Base-by-base conservation (phyloP, 2,888 invertebrate species). In the Hyalella azteca region DNA sequence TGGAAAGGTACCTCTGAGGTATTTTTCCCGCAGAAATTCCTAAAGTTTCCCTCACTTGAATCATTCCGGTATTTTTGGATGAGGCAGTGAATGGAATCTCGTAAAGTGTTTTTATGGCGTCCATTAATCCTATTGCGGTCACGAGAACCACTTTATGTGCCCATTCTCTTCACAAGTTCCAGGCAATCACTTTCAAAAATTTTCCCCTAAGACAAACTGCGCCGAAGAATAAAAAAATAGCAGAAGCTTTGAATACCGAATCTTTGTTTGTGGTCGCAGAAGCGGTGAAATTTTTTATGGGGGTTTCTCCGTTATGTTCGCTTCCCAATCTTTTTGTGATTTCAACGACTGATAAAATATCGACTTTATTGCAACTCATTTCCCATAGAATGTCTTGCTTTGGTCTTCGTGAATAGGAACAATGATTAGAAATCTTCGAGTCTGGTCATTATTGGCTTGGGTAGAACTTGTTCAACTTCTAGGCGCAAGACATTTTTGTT, bases 41-140 rank as follows among this genome's bases (percentile, higher is more conserved):
- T 36, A 29, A 29, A 66, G 15, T 66, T 66, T 66, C 66, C 29
- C 66, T 36, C 36, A 36, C 66, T 66, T 66, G 66, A 66, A 36
- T 66, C 66, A 66, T 66, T 66, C 36, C 36, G 66, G 36, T 66
- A 66, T 66, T 66, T 66, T 66, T 66, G 66, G 66, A 66, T 66
- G 66, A 66, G 66, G 36, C 66, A 66, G 66, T 36, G 66, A 36
- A 66, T 66, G 36, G 66, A 66, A 66, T 66, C 66, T 66, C 75
- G 45, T 75, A 75, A 75, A 75, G 75, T 75, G 75, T 75, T 75
- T 75, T 75, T 75, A 75, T 75, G 40, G 36, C 45, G n/a, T 15
- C 75, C 45, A 75, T 75, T 75, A 75, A 75, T 75, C 75, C 32
- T 39, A 75, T 75, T 75, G 75, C 45, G 75, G 75, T 45, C 41